Percentiles rank a stretch among this genome's conserved stretches.
phyloP scores from a whole-genome alignment of 92 coral and sea anemone genomes.

The Scolanthus callimorphus region DNA sequence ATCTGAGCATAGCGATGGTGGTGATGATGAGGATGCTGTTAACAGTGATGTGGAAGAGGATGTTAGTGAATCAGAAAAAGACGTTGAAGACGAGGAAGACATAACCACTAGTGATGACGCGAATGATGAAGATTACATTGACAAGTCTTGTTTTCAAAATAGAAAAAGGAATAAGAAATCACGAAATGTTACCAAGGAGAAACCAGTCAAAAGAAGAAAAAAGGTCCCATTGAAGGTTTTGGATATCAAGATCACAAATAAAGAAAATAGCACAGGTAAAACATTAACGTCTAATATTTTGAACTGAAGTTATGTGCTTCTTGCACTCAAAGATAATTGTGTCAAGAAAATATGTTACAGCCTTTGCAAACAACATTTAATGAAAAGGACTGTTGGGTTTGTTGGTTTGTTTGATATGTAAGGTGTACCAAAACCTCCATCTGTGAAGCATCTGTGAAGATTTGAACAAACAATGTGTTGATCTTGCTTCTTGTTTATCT shows the following conservation, averaged over 20 bases:
- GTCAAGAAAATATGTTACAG: too few species aligned
- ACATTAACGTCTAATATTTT: too few species aligned
- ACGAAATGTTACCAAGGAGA: not conserved
- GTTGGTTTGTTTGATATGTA: too few species aligned
- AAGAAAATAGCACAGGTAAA: not conserved
- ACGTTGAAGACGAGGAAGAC: not conserved
- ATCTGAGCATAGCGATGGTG: not conserved
- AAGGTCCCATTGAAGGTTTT: not conserved
- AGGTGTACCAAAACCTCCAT: too few species aligned
- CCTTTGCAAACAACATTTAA: too few species aligned
- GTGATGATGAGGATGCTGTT: not conserved
- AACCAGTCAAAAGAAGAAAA: too few species aligned
- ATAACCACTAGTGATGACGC: not conserved
- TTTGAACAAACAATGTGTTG: too few species aligned
- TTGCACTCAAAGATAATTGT: too few species aligned
- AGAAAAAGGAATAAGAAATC: not conserved
- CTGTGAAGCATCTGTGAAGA: too few species aligned
- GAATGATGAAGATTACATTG: not conserved
- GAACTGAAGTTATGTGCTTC: too few species aligned
- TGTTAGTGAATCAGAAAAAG: not conserved
- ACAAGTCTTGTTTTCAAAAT: not conserved
- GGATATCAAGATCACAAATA: not conserved
- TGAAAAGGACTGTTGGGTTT: too few species aligned
- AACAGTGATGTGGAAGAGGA: not conserved
- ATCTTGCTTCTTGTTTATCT: too few species aligned